Conservation (phyloP, 2,888 invertebrate genomes). For the Crocallis elinguaria region DNA sequence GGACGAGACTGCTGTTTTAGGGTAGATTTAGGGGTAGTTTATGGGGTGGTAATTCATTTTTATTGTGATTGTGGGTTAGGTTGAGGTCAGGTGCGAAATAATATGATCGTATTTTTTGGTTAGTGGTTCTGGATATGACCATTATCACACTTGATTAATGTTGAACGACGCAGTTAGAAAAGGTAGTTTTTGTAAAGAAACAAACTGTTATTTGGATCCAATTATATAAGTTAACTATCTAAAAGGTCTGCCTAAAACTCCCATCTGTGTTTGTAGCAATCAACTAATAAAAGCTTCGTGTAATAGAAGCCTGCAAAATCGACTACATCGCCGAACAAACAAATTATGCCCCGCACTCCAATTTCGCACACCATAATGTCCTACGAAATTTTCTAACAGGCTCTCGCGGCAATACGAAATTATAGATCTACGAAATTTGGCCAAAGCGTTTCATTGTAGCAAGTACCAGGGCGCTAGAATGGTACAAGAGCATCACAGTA, state of each 20-base stretch:
- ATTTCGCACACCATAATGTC: slow-evolving; percentile 28
- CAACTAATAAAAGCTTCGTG: slow-evolving; percentile 16
- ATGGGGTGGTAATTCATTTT: slow-evolving; percentile 28
- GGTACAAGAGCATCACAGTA: slow-evolving; percentile 44
- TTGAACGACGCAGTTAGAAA: not conserved
- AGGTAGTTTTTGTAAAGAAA: not conserved
- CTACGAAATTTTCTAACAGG: slow-evolving; percentile 25
- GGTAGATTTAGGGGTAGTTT: slow-evolving; percentile 15
- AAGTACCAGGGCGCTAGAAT: slow-evolving; percentile 42
- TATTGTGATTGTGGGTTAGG: slow-evolving; percentile 27
- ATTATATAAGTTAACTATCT: too few relatives aligned
- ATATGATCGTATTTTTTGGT: slow-evolving; percentile 15
- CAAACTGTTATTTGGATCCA: too few relatives aligned
- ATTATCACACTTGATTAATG: not conserved
- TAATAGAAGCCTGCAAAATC: slow-evolving; percentile 3
- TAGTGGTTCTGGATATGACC: not conserved
- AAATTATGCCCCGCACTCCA: slow-evolving; percentile 24
- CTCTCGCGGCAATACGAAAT: slow-evolving; percentile 20
- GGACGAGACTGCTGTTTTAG: slow-evolving; percentile 17
- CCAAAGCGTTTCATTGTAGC: slow-evolving; percentile 28
- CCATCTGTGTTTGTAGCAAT: slow-evolving; percentile 7
- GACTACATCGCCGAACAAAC: slow-evolving; percentile 9
- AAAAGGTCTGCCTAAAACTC: too few relatives aligned
- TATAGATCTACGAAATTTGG: slow-evolving; percentile 32
- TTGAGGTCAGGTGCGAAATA: slow-evolving; percentile 22